These are phyloP conservation scores for Umimayanthus kanabou DNA, from an alignment of 92 coral and sea anemone genomes.

Conservation along the genomic window DNA sequence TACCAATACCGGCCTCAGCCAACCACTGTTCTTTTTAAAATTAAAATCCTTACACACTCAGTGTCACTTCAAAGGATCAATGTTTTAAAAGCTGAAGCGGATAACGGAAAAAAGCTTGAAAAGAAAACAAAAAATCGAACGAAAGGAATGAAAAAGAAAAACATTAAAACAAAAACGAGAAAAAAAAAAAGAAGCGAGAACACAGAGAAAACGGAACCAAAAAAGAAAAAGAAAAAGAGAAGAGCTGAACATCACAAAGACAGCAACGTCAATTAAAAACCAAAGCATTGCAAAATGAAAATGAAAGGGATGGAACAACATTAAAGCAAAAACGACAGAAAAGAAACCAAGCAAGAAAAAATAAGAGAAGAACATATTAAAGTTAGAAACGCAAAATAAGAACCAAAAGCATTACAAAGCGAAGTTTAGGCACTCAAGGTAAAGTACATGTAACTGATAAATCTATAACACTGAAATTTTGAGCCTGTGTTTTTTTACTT, in stretches of 20 bases:
- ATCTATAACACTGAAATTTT: too few relatives aligned
- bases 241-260: too few relatives aligned
- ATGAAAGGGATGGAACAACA: background rate
- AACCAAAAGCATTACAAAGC: background rate
- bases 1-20: background rate
- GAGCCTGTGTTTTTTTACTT: too few relatives aligned
- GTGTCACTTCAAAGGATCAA: background rate
- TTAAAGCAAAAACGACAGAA: background rate
- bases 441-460: too few relatives aligned
- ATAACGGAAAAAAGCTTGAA: background rate
- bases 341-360: too few relatives aligned
- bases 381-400: background rate
- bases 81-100: background rate
- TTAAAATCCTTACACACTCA: background rate
- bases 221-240: too few relatives aligned
- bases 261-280: too few relatives aligned
- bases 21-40: too few relatives aligned
- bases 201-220: background rate
- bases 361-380: too few relatives aligned
- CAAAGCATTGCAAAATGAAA: too few relatives aligned
- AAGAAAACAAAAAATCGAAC: too few relatives aligned
- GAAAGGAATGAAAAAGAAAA: background rate
- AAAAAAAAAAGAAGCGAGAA: background rate
- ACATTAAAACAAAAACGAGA: background rate
- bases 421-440: too few relatives aligned